A percentile compares a stretch with the other conserved stretches of the same genome.
These are phyloP conservation scores for Neelides folsomi DNA, from an alignment of 2,888 invertebrate genomes.

Conservation along the genomic window DNA sequence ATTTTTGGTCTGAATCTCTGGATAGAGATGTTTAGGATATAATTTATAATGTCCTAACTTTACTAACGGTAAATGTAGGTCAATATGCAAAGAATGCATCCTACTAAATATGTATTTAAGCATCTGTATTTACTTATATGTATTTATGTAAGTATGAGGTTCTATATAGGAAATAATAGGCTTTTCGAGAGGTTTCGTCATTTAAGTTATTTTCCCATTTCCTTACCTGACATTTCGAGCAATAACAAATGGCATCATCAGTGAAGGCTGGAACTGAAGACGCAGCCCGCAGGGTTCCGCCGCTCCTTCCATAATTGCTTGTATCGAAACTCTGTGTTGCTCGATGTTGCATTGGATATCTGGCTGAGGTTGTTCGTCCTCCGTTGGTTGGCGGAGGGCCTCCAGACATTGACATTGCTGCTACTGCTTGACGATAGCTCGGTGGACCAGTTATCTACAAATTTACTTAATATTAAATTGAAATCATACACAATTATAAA, in stretches of 20 bases:
- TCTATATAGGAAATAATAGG: too few relatives aligned
- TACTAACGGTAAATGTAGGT: too few relatives aligned
- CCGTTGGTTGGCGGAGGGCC: conserved; percentile 8
- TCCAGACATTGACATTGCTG: conserved; percentile 16
- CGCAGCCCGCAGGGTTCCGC: conserved; percentile 8
- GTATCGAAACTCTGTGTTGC: conserved; percentile 28
- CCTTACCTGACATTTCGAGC: conserved; percentile 34
- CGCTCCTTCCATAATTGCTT: conserved; percentile 1
- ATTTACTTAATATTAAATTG: neutral
- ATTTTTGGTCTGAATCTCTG: too few relatives aligned
- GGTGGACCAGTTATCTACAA: conserved; percentile 21
- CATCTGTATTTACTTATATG: too few relatives aligned
- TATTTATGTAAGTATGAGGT: too few relatives aligned
- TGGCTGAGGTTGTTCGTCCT: neutral
- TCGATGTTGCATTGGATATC: conserved; percentile 10
- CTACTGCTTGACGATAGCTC: conserved; percentile 31
- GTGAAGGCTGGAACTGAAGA: conserved; percentile 19
- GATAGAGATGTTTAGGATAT: too few relatives aligned
- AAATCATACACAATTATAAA: too few relatives aligned
- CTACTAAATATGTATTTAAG: too few relatives aligned
- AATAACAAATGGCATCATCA: conserved; percentile 32
- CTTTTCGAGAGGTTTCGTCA: too few relatives aligned
- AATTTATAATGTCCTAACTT: too few relatives aligned
- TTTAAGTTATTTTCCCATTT: too few relatives aligned
- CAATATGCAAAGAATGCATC: too few relatives aligned